phyloP scores from a whole-genome alignment of 2,797 vertebrate genomes.

The Poeciliopsis turneri region DNA sequence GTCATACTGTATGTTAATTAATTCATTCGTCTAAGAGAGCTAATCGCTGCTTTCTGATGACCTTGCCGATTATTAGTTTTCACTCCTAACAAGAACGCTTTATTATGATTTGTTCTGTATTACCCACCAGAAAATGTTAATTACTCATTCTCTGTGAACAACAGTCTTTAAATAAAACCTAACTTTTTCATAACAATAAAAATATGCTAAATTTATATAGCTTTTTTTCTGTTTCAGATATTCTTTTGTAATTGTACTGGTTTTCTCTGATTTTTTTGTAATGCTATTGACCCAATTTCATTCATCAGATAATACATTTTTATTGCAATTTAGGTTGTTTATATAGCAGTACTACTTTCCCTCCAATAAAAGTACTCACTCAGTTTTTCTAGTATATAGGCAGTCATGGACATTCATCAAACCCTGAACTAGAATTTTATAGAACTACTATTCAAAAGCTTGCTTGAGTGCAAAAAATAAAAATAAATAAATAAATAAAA shows the following conservation, averaged over 20 bases:
- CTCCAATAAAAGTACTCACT: not conserved
- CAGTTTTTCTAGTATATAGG: not conserved
- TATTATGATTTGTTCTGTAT: slow-evolving; percentile 45
- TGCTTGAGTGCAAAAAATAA: not conserved
- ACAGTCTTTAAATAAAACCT: slow-evolving; percentile 19
- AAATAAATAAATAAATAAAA: not conserved
- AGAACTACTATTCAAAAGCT: not conserved
- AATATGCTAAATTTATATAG: not conserved
- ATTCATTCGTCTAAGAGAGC: slow-evolving; percentile 45
- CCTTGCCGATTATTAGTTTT: slow-evolving; percentile 53
- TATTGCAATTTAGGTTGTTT: not conserved
- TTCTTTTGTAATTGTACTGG: not conserved
- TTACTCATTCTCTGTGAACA: slow-evolving; percentile 20
- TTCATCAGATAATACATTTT: not conserved
- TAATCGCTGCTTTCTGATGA: slow-evolving; percentile 61
- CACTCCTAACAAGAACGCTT: slow-evolving; percentile 43
- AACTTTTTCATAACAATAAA: not conserved
- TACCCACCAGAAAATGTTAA: slow-evolving; percentile 38
- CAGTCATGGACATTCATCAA: not conserved
- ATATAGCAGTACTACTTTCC: not conserved
- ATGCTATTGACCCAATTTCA: not conserved
- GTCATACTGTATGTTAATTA: slow-evolving; percentile 67
- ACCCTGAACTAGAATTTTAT: not conserved
- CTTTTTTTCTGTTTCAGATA: not conserved
- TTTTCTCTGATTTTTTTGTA: not conserved